Base-by-base conservation (phyloP, 2,113 vertebrate genomes). In the Pithys albifrons region DNA sequence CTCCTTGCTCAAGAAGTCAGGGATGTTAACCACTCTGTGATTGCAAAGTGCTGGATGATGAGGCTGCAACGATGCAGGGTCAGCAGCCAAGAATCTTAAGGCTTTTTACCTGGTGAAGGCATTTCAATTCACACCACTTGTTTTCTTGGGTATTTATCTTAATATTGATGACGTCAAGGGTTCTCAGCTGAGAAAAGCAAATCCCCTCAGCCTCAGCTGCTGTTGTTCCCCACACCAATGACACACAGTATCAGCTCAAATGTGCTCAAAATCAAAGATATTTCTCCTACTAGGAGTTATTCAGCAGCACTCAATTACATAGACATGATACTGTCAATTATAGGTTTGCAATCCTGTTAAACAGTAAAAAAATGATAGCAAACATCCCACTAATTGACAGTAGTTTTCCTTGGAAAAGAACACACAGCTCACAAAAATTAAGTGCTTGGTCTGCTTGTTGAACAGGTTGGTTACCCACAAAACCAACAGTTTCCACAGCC, bases 391-490 rank as follows among this genome's bases (percentile, higher is more conserved):
- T 66, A 77, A 86, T 58, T 39, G 19, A 79, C 43, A 80, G 35
- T 7, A 64, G 19, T 85, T 91, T 94, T 87, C 61, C 91, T 75
- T 75, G 52, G 73, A 91, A 94, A 96, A 81, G 57, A 85, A 91
- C 41, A 92, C 52, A 90, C 8, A 91, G 79, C 82, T 93, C 64
- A 78, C 45, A 97, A 89, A 97, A 95, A 82, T 45, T 61, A 81
- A 96, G 78, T 37, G 18, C 28, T 86, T 83, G 27, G 75, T 89
- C 87, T 85, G 29, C 89, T 87, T 76, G n/a, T 91, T 96, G 80
- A 95, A 96, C 78, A 95, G 84, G 92, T 83, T 89, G 81, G 87
- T 93, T 92, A 97, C 72, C 89, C 94, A 97, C 94, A 94, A 97
- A 96, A 91, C 86, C 93, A 41, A 82, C 88, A 96, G 92, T 73